These are phyloP conservation scores for Fulmarus glacialis DNA, from an alignment of 2,113 vertebrate species.

Conservation along the genomic window DNA sequence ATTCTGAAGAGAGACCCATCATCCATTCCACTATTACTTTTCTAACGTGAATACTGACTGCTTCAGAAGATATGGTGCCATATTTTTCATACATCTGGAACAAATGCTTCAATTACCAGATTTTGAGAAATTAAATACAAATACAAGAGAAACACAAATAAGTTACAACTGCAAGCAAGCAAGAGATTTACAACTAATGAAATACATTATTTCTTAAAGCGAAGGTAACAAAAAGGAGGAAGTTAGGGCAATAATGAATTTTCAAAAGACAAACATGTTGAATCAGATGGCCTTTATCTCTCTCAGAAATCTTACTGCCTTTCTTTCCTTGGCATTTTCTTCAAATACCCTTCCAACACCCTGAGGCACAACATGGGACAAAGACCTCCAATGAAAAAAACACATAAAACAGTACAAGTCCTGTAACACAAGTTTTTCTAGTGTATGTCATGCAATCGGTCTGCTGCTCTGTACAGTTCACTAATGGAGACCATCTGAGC, in stretches of 20 bases:
- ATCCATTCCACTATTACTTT: neutral
- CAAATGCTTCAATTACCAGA: neutral
- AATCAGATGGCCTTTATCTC: constrained; percentile 27
- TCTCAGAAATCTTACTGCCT: constrained; percentile 34
- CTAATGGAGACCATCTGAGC: neutral
- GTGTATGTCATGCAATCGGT: neutral
- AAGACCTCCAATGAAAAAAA: neutral
- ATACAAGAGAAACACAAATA: neutral
- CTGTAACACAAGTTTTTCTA: neutral
- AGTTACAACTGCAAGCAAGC: neutral
- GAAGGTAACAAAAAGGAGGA: neutral
- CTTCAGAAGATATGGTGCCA: neutral
- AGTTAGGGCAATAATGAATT: neutral
- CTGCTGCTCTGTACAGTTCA: neutral
- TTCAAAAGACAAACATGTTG: neutral
- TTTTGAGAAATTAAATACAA: constrained; percentile 4
- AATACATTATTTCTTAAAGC: neutral
- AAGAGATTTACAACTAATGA: neutral
- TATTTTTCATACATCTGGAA: neutral
- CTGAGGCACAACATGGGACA: neutral
- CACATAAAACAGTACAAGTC: neutral
- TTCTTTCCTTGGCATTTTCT: neutral
- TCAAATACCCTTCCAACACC: constrained; percentile 10
- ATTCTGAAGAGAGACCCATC: neutral
- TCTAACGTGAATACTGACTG: neutral